Percentiles rank a stretch among this genome's conserved stretches.
Conservation (phyloP, 2,888 invertebrate genomes). For the Petrophora chlorosata region DNA sequence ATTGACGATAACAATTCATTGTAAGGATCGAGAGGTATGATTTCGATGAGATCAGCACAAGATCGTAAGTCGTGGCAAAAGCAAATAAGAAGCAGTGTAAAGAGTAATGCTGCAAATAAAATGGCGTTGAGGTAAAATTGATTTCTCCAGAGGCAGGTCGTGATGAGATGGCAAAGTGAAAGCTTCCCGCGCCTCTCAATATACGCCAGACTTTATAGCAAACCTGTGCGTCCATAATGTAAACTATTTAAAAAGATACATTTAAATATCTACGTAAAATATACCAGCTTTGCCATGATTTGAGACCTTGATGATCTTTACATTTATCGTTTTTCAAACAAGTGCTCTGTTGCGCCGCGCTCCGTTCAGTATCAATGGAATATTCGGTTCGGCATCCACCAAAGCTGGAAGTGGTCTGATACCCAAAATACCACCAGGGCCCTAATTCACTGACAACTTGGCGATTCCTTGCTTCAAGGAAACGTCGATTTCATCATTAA, state of each 20-base stretch:
- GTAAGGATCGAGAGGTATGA: constrained; percentile 15
- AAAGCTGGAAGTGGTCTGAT: not conserved
- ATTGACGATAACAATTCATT: constrained; percentile 8
- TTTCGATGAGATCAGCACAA: not conserved
- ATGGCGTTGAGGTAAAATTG: too few relatives aligned
- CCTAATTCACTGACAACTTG: too few relatives aligned
- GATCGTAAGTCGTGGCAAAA: constrained; percentile 9
- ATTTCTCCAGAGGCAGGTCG: too few relatives aligned
- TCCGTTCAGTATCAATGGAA: constrained; percentile 1
- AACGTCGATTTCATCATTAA: too few relatives aligned
- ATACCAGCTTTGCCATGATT: constrained; percentile 6
- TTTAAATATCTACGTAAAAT: not conserved
- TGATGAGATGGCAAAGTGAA: too few relatives aligned
- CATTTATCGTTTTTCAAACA: not conserved
- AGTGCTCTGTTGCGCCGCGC: not conserved
- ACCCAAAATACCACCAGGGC: too few relatives aligned
- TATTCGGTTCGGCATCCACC: constrained; percentile 4
- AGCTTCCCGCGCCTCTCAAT: not conserved
- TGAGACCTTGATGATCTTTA: constrained; percentile 3
- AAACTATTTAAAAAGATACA: not conserved
- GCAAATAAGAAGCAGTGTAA: not conserved
- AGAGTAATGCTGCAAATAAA: not conserved
- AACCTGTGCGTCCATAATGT: not conserved
- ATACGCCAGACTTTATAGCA: constrained; percentile 8
- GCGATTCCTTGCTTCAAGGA: too few relatives aligned